Evolutionary conservation across 2,113 vertebrate genomes (phyloP).

Genomic region (Notechis scutatus): DNA sequence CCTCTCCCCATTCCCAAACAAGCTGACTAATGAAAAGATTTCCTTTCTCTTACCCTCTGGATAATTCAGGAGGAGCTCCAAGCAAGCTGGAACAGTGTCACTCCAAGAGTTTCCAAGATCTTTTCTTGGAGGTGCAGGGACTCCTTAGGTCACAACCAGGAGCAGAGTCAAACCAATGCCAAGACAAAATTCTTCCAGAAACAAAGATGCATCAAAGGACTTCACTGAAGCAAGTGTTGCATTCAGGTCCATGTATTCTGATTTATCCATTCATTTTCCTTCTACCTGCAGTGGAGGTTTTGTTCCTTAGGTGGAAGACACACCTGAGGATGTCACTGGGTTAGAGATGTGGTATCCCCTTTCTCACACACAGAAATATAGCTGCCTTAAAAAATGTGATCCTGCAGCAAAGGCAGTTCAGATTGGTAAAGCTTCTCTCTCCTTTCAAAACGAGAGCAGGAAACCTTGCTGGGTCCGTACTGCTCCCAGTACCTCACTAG

Average conservation of each 20-base stretch:
- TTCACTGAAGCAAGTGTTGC: constrained; percentile 32
- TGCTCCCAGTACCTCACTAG: not conserved
- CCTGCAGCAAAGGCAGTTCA: not conserved
- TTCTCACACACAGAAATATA: not conserved
- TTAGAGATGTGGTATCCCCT: not conserved
- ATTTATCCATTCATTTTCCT: constrained; percentile 53
- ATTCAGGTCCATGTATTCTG: constrained; percentile 32
- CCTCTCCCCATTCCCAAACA: not conserved
- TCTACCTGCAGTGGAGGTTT: constrained; percentile 4
- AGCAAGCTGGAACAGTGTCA: not conserved
- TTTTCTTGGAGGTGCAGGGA: constrained; percentile 5
- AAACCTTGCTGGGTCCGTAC: not conserved
- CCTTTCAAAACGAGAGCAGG: not conserved
- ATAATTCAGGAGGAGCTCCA: not conserved
- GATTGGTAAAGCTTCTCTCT: not conserved
- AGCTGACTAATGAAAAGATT: not conserved
- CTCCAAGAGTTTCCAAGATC: constrained; percentile 6
- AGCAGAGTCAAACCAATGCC: constrained; percentile 30
- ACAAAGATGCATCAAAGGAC: constrained; percentile 17
- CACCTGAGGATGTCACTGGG: constrained; percentile 33
- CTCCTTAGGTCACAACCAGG: constrained; percentile 10
- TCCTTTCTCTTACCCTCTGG: constrained; percentile 32
- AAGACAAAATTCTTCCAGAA: constrained; percentile 43
- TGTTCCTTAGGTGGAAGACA: not conserved
- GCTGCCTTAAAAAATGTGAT: accelerated